These are phyloP conservation scores for Manis javanica DNA, from an alignment of 2,797 vertebrate genomes.

Conservation along the genomic window DNA sequence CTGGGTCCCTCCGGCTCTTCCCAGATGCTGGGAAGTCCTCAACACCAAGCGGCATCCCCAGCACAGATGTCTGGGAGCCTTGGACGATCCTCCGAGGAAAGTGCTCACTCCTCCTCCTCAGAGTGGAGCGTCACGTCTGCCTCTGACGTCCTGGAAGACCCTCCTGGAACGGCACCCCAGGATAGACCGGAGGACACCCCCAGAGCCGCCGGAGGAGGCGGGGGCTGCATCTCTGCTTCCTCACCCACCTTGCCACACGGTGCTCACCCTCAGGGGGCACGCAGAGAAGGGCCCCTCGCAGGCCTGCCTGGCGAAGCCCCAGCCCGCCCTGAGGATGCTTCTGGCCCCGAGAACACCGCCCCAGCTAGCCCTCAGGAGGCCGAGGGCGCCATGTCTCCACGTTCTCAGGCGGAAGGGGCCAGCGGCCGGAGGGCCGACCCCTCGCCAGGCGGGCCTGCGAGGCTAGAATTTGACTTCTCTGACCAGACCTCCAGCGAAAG, in stretches of 20 bases:
- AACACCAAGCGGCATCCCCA: slow-evolving; percentile 29
- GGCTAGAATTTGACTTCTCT: slow-evolving; percentile 92
- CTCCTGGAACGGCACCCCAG: fast-evolving
- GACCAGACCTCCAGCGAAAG: slow-evolving; percentile 84
- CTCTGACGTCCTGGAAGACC: neutral
- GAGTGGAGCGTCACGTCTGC: neutral
- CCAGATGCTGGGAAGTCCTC: slow-evolving; percentile 80
- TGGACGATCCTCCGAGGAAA: slow-evolving; percentile 34
- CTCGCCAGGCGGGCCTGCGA: slow-evolving; percentile 82
- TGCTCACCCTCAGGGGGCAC: fast-evolving
- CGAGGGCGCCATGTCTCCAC: slow-evolving; percentile 83
- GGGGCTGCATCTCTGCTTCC: fast-evolving
- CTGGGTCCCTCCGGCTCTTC: slow-evolving; percentile 71
- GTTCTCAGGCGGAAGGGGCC: slow-evolving; percentile 77
- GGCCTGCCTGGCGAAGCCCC: neutral
- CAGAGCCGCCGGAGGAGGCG: fast-evolving
- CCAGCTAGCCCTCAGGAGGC: slow-evolving; percentile 84
- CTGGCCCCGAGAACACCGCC: slow-evolving; percentile 85
- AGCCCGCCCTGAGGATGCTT: neutral
- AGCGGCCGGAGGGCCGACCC: neutral
- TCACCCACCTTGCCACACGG: fast-evolving
- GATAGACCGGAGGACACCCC: neutral
- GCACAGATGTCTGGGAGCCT: neutral
- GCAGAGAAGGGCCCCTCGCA: fast-evolving
- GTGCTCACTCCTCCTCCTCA: neutral